Evolutionary conservation across 2,113 vertebrate species (phyloP).

Genomic region (Saguinus imperator): DNA sequence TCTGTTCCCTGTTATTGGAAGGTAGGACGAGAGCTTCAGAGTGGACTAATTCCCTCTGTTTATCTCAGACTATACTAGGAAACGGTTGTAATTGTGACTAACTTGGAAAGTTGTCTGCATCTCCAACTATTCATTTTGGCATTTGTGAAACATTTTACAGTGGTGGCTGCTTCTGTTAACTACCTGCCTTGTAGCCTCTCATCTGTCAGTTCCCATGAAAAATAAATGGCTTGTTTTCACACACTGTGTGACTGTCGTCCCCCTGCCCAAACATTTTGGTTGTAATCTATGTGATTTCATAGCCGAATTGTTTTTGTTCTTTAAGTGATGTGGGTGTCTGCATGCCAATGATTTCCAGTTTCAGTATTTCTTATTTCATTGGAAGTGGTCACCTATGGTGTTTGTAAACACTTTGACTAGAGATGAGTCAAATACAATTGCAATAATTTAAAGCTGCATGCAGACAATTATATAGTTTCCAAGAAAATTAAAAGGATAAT

Average conservation of each 20-base stretch:
- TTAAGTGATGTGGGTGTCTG: background rate
- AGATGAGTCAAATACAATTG: background rate
- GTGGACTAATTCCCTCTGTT: background rate
- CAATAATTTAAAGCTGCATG: background rate
- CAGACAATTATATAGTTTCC: background rate
- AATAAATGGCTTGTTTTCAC: background rate
- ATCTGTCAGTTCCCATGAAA: background rate
- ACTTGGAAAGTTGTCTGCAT: background rate
- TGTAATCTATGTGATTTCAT: constrained; percentile 24
- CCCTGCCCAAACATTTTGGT: constrained; percentile 46
- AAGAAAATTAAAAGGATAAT: background rate
- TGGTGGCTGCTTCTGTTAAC: background rate
- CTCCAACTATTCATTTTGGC: background rate
- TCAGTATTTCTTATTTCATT: background rate
- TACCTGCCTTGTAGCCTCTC: background rate
- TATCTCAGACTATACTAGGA: background rate
- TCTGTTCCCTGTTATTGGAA: background rate
- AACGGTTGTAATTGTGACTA: background rate
- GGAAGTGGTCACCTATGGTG: background rate
- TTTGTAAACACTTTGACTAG: background rate
- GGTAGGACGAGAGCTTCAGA: background rate
- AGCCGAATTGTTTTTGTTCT: constrained; percentile 43
- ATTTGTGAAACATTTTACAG: background rate
- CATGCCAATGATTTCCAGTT: background rate
- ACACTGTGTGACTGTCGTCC: background rate